Base-by-base conservation (phyloP, 2,888 invertebrate genomes). In the Catocala nupta region DNA sequence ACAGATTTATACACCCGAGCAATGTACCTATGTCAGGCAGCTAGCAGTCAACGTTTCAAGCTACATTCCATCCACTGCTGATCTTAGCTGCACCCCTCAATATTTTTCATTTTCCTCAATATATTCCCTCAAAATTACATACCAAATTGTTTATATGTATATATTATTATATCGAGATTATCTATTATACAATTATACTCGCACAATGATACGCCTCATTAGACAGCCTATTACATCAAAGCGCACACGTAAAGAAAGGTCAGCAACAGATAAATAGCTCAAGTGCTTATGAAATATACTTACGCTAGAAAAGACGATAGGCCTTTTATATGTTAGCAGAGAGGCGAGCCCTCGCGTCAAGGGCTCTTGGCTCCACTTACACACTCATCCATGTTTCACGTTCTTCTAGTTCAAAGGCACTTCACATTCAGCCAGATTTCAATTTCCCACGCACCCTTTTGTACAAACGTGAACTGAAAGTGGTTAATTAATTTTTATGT, bases 311-410 rank as follows among this genome's bases (percentile, higher is more conserved):
- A 44, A 57, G 50, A 64, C 70, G 65, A 63, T 60, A 60, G 57
- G 63, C 63, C 73, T 64, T 70, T 73, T 67, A 59, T 65, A 47
- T 42, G 63, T 64, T 39, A 44, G 63, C 42, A 25, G 54, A 54
- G 52, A 68, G 53, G 47, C 39, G 54, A 60, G 47, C 65, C 33
- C 69, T 63, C 56, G n/a, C 13, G 13, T 53, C 48, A 55, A 79
- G 77, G 52, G 71, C 71, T 36, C 80, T 77, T 59, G 58, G 44
- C 64, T 25, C 64, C 71, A 60, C 77, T 78, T 54, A 77, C 69
- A 68, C 49, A 65, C 75, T 75, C 73, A 48, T 61, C 61, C 59
- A 64, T 63, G 64, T 77, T 77, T 65, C 70, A 68, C 56, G 55
- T 68, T 73, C 62, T 75, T 65, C 59, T 58, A 56, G 45, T 59